Evolutionary conservation across 2,888 invertebrate species (phyloP), one percentile per base, ranked within the genome.

Genomic region (Xanthorhoe spadicearia): DNA sequence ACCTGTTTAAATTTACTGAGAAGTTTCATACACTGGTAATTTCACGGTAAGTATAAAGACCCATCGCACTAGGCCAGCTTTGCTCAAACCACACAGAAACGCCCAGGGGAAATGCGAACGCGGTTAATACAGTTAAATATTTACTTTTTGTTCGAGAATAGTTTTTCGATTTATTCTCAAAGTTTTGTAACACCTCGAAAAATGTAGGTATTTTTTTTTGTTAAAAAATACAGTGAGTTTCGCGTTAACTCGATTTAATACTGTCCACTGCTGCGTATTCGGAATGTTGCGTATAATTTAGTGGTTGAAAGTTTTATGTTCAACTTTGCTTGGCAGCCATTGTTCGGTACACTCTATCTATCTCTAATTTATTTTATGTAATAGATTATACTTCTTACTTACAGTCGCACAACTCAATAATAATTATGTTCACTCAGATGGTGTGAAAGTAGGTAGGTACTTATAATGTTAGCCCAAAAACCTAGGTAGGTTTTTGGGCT

Each of bases 111-210:
- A 70, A 70, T 68, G 50, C 50, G 18, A 43, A 55, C 46, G 52
- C 19, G 58, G 61, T 56, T 68, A 68, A 64, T 70, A 60, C 66
- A 55, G 63, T 66, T 61, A 70, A 68, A 70, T 68, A 70, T 70
- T 68, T 70, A 70, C 61, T 18, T 56, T 64, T 60, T 61, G 65
- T 55, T 65, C 17, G 46, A 38, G 51, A 60, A 61, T 66, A 61
- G 61, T 66, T 61, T 49, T 49, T 57, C 53, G 56, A 66, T 66
- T 61, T 66, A 54, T 66, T 52, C 60, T 52, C 35, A 35, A 64
- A 10, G 54, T 63, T 52, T 57, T 52, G 58, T 58, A 15, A 15
- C 17, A 28, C 18, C 43, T 46, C 35, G 46, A 10, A 58, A 64
- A 38, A 63, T 19, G 48, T 48, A 19, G 35, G 28, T 49, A 15